Conservation (phyloP, 1,140 invertebrate species). For the Dendroctonus ponderosae region DNA sequence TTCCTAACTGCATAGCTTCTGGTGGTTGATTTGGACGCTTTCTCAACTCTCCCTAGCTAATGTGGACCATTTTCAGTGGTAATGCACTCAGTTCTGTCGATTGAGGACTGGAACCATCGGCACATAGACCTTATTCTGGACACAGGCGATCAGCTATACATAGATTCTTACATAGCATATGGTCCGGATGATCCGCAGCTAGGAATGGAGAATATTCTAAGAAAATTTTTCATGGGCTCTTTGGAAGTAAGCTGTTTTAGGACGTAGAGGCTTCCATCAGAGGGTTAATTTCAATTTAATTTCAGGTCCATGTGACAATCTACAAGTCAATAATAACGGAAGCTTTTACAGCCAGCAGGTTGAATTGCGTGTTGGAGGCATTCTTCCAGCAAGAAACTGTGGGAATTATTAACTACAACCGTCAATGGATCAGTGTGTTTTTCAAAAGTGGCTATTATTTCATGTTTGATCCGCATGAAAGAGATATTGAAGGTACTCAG, state of each 20-base stretch:
- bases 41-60: not conserved
- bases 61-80: constrained; percentile 18
- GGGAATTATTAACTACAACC: constrained; percentile 40
- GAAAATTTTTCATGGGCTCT: constrained; percentile 37
- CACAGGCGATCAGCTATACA: constrained; percentile 46
- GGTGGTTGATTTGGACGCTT: constrained; percentile 2
- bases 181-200: constrained; percentile 41
- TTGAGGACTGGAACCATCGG: constrained; percentile 43
- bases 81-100: constrained; percentile 32
- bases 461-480: constrained; percentile 46
- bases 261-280: constrained; percentile 14
- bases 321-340: constrained; percentile 41
- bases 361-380: constrained; percentile 35
- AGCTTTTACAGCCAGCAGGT: constrained; percentile 27
- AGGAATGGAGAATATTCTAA: constrained; percentile 40
- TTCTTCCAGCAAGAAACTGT: constrained; percentile 44
- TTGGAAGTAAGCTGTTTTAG: constrained; percentile 9
- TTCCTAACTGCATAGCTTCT: constrained; percentile 40
- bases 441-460: constrained; percentile 43
- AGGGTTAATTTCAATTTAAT: constrained; percentile 19
- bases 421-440: constrained; percentile 41
- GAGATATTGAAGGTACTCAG: constrained; percentile 34
- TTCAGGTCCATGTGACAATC: constrained; percentile 41
- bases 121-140: constrained; percentile 47
- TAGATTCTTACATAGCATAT: constrained; percentile 47